phyloP scores from a whole-genome alignment of 2,888 invertebrate species.

The Orchesella flavescens region DNA sequence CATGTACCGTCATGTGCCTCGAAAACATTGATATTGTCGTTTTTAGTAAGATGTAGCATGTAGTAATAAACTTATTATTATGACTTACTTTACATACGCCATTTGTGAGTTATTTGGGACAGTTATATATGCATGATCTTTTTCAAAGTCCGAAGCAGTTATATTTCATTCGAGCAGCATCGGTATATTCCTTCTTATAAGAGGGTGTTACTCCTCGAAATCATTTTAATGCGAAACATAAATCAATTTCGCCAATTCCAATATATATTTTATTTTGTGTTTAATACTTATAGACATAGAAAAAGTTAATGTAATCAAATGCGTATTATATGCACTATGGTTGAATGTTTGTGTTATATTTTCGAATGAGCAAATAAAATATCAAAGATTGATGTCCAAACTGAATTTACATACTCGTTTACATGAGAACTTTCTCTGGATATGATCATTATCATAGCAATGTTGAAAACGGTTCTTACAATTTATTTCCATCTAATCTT shows the following conservation, averaged over 20 bases:
- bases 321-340: neutral
- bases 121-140: neutral
- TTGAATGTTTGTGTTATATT: slow-evolving; percentile 48
- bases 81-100: neutral
- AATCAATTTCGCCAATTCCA: neutral
- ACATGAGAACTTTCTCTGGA: too few species aligned
- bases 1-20: slow-evolving; percentile 57
- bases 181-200: neutral
- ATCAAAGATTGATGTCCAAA: neutral
- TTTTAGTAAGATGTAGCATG: neutral
- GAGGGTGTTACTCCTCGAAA: neutral
- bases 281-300: neutral
- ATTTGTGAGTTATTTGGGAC: neutral
- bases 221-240: neutral
- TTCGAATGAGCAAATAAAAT: slow-evolving; percentile 56
- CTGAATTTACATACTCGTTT: neutral
- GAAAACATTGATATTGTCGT: neutral
- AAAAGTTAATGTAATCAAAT: neutral
- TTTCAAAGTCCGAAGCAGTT: neutral
- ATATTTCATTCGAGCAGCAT: neutral
- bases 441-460: too few species aligned
- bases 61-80: neutral
- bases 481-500: neutral
- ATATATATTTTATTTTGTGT: neutral
- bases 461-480: neutral